These are phyloP conservation scores for Alcedo atthis DNA, from an alignment of 2,797 vertebrate species.

Conservation along the genomic window DNA sequence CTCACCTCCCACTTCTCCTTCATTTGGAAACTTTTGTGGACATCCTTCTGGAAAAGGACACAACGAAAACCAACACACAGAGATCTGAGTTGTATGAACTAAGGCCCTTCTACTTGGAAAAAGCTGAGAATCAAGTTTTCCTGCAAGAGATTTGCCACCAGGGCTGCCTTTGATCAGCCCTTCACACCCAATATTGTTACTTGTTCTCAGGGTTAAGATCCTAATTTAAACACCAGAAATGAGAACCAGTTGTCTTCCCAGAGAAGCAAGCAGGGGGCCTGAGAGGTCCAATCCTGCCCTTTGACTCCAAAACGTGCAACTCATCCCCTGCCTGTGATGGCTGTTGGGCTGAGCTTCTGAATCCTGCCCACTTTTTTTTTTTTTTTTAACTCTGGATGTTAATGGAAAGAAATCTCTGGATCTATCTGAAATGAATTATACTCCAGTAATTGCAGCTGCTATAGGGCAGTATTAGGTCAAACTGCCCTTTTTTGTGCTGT, in stretches of 20 bases:
- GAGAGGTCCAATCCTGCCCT: not conserved
- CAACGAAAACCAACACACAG: not conserved
- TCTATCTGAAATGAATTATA: conserved; percentile 60
- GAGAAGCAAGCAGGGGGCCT: not conserved
- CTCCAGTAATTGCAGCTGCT: conserved; percentile 56
- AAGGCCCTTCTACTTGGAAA: not conserved
- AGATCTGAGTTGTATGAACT: not conserved
- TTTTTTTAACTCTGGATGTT: not conserved
- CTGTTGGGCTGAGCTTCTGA: not conserved
- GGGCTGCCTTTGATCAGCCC: not conserved
- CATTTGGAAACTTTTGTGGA: not conserved
- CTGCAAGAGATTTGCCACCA: not conserved
- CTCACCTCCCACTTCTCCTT: rapidly evolving
- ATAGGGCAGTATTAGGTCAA: conserved; percentile 62
- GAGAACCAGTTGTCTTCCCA: not conserved
- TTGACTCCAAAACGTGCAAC: not conserved
- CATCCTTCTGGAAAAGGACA: not conserved
- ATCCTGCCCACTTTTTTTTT: not conserved
- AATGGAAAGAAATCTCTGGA: conserved; percentile 42
- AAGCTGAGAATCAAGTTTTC: not conserved
- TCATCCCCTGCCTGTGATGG: not conserved
- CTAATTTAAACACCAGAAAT: not conserved
- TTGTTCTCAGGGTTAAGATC: not conserved
- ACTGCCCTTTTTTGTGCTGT: conserved; percentile 52
- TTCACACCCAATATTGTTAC: not conserved